Base-by-base conservation (phyloP, 2,888 invertebrate genomes). In the Drosophila paranaensis region DNA sequence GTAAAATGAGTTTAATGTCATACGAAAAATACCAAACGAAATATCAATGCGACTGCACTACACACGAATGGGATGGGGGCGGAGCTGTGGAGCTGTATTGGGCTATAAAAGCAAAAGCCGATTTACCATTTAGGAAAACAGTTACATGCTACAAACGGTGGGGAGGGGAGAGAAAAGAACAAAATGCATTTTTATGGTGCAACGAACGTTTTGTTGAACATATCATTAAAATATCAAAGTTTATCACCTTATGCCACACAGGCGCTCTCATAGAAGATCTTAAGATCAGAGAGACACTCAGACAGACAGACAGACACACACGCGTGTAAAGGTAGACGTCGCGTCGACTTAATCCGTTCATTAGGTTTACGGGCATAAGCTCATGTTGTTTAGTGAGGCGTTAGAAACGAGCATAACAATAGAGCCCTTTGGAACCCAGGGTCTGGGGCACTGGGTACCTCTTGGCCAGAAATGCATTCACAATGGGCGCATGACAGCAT, bases 211-310 rank as follows among this genome's bases (percentile, higher is more conserved):
- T 90, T 90, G 90, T 90, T 91, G 89, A 90, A 91, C 85, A 88
- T 83, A 83, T 83, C 90, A 91, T 90, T 90, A 90, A 90, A 90
- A 85, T 88, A 88, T 76, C 86, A 83, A 89, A 90, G 86, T 90
- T 90, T 90, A 90, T 90, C 84, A 78, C 83, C 82, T 82, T 87
- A 20, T 54, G 82, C 86, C 83, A 86, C 85, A 87, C 84, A 76
- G 68, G 58, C 64, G 51, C 30, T 43, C 46, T 43, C 46, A 45
- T 61, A 45, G 39, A 42, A 57, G 65, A 73, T 68, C 75, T 50
- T 13, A 53, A 46, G 42, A 60, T 39, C 35, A 53, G 16, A 37
- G 16, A 60, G n/a, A n/a, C 25, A 50, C 25, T 50, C 42, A 53
- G 39, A 60, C 45, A 78, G 60, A 71, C 54, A 45, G 37, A 60